Percentiles rank a stretch among this genome's conserved stretches.
phyloP scores from a whole-genome alignment of 1,140 invertebrate genomes.

The Apis laboriosa region DNA sequence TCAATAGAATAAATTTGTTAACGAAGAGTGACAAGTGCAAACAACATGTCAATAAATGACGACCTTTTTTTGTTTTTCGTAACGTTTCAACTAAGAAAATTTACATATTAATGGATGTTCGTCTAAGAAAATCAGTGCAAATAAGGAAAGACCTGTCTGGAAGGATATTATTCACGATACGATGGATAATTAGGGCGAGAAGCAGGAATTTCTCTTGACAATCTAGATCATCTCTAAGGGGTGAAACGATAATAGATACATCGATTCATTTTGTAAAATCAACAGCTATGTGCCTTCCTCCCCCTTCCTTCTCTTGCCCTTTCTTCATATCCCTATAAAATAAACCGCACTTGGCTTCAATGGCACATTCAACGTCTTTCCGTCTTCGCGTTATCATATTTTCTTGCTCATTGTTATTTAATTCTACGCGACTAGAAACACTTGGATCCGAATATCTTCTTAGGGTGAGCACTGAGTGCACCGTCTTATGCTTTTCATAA shows the following conservation, averaged over 20 bases:
- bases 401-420: background rate
- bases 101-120: slow-evolving; percentile 74
- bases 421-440: background rate
- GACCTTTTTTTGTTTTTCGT: slow-evolving; percentile 61
- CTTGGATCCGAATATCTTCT: background rate
- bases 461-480: slow-evolving; percentile 15
- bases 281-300: background rate
- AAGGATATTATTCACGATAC: slow-evolving; percentile 38
- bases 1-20: slow-evolving; percentile 28
- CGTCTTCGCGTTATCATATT: slow-evolving; percentile 18
- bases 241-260: slow-evolving; percentile 26
- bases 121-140: slow-evolving; percentile 55
- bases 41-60: slow-evolving; percentile 55
- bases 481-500: background rate
- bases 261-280: background rate
- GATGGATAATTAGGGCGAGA: slow-evolving; percentile 18
- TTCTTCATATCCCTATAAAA: slow-evolving; percentile 67
- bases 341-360: slow-evolving; percentile 55
- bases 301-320: slow-evolving; percentile 24
- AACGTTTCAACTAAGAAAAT: slow-evolving; percentile 55
- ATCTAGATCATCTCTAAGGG: slow-evolving; percentile 58
- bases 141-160: slow-evolving; percentile 53
- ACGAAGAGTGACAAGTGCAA: slow-evolving; percentile 64
- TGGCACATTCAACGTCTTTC: slow-evolving; percentile 59
- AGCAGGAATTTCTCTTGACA: slow-evolving; percentile 62